Conservation (phyloP, 2,797 vertebrate genomes). For the Mus spretus region DNA sequence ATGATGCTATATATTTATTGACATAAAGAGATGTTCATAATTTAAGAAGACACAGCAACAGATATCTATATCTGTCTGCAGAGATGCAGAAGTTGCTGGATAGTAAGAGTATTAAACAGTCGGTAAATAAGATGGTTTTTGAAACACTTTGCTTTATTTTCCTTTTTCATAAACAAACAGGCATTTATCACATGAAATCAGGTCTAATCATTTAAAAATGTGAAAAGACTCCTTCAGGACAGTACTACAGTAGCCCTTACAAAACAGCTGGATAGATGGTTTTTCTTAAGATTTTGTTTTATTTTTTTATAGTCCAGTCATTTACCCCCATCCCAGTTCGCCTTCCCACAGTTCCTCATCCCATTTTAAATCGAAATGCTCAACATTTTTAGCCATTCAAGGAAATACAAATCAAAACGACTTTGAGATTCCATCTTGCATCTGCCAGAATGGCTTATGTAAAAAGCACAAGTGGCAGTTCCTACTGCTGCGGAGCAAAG, state of each 20-base stretch:
- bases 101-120: slow-evolving; percentile 31
- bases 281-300: no score
- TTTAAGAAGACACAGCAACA: slow-evolving; percentile 51
- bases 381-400: background rate
- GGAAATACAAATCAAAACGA: background rate
- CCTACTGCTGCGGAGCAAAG: background rate
- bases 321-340: no score
- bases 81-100: slow-evolving; percentile 14
- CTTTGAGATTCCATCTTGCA: background rate
- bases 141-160: background rate
- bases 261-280: background rate
- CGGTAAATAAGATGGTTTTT: background rate
- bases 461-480: background rate
- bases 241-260: slow-evolving; percentile 6
- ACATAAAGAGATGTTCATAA: slow-evolving; percentile 45
- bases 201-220: slow-evolving; percentile 39
- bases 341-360: no score
- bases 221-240: slow-evolving; percentile 25
- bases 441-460: background rate
- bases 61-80: background rate
- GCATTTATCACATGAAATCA: slow-evolving; percentile 33
- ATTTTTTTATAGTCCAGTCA: no score
- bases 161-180: slow-evolving; percentile 35
- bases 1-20: slow-evolving; percentile 51
- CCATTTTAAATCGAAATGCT: background rate